Evolutionary conservation across 35 echinoderm and acorn worm genomes (phyloP).

Genomic region (Anneissia japonica): DNA sequence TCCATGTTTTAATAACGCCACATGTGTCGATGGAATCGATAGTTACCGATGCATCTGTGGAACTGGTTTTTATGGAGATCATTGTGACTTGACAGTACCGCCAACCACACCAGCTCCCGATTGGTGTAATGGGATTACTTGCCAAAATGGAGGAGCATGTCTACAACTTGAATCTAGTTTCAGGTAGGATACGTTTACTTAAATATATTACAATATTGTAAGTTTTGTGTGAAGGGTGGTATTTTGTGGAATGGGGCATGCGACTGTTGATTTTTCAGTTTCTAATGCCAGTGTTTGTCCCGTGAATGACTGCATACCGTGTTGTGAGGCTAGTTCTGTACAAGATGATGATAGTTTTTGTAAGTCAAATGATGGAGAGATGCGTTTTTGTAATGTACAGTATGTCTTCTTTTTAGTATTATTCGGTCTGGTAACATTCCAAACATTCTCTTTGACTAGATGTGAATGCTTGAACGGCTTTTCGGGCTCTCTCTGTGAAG

Average conservation of each 20-base stretch:
- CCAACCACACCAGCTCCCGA: not conserved
- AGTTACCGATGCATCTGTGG: not conserved
- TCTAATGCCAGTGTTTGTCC: no score
- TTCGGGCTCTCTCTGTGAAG: not conserved
- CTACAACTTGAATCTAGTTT: not conserved
- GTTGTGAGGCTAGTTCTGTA: no score
- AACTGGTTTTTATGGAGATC: not conserved
- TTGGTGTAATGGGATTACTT: not conserved
- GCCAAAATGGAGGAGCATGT: not conserved
- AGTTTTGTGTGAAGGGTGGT: no score
- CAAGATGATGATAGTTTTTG: no score
- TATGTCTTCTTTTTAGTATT: no score
- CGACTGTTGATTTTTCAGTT: no score
- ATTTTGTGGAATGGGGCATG: no score
- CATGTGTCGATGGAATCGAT: not conserved
- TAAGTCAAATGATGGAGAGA: no score
- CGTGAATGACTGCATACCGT: no score
- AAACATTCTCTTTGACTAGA: not conserved
- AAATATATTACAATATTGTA: no score
- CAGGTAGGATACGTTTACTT: not conserved
- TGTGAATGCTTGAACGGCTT: not conserved
- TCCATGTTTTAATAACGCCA: constrained; percentile 1
- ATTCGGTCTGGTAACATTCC: no score
- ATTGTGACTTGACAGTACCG: not conserved
- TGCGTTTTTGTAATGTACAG: no score